Evolutionary conservation across 1,140 invertebrate genomes (phyloP).

Genomic region (Cyrtorhinus lividipennis): DNA sequence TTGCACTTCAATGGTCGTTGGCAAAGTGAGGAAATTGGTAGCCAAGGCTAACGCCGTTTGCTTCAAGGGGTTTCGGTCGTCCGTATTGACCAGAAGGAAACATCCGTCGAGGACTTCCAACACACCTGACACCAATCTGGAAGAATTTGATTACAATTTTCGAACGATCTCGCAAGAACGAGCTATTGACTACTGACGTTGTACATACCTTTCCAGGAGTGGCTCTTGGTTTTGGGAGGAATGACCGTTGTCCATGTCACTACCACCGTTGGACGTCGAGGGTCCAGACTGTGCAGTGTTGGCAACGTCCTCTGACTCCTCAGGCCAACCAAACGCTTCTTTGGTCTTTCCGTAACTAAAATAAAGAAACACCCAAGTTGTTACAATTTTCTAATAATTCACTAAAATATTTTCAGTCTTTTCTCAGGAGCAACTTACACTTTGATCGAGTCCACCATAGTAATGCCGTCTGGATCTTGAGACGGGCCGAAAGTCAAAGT

Average conservation of each 20-base stretch:
- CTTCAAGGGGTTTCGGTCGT: slow-evolving; percentile 32
- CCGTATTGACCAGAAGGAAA: slow-evolving; percentile 35
- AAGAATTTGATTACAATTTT: slow-evolving; percentile 11
- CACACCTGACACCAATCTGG: slow-evolving; percentile 46
- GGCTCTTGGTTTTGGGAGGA: slow-evolving; percentile 19
- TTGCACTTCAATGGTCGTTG: slow-evolving; percentile 63
- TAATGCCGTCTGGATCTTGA: slow-evolving; percentile 73
- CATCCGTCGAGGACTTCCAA: slow-evolving; percentile 61
- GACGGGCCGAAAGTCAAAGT: slow-evolving; percentile 81
- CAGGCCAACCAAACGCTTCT: slow-evolving; percentile 92
- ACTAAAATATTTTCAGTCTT: no score
- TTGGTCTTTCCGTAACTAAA: slow-evolving; percentile 80
- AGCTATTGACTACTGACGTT: neutral
- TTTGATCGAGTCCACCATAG: slow-evolving; percentile 86
- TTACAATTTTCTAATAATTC: neutral
- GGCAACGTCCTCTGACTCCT: slow-evolving; percentile 75
- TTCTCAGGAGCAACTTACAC: no score
- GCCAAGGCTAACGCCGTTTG: slow-evolving; percentile 54
- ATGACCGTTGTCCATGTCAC: neutral
- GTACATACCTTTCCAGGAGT: slow-evolving; percentile 38
- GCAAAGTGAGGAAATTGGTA: slow-evolving; percentile 63
- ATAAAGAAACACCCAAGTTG: slow-evolving; percentile 26
- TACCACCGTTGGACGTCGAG: neutral
- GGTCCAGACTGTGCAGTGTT: slow-evolving; percentile 30
- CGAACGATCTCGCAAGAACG: neutral